These are phyloP conservation scores for Megalops cyprinoides DNA, from an alignment of 2,797 vertebrate genomes.

Conservation along the genomic window DNA sequence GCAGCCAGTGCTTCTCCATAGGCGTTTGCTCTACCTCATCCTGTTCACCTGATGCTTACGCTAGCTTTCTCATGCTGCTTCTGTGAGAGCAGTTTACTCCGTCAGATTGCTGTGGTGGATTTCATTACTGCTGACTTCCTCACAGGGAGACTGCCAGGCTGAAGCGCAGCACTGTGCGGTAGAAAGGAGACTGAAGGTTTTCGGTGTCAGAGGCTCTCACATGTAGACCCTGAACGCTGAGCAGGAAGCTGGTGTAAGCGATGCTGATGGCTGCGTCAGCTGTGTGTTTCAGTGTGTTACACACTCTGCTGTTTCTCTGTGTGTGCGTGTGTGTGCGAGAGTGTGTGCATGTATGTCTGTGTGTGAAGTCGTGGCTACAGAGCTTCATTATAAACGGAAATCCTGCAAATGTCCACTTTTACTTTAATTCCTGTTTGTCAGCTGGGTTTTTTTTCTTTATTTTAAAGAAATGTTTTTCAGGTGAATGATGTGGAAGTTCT, in stretches of 20 bases:
- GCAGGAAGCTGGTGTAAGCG: no score
- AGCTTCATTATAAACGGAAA: background rate
- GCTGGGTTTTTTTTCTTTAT: no score
- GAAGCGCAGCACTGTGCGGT: background rate
- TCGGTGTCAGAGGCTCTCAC: no score
- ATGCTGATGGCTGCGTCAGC: no score
- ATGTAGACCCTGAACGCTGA: no score
- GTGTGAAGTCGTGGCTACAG: background rate
- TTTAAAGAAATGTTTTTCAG: no score
- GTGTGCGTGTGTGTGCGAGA: background rate
- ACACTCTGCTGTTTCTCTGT: no score
- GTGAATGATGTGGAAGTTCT: background rate
- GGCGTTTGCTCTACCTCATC: slow-evolving; percentile 71
- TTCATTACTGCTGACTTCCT: background rate
- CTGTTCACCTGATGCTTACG: slow-evolving; percentile 58
- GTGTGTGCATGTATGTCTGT: background rate
- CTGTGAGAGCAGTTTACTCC: background rate
- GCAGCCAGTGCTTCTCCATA: slow-evolving; percentile 45
- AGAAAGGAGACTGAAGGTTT: no score
- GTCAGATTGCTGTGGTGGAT: background rate
- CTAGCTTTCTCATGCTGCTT: background rate
- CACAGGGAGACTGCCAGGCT: background rate
- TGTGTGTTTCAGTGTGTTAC: no score
- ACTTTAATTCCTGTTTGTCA: background rate
- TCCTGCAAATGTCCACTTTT: background rate